phyloP scores from a whole-genome alignment of 2,113 vertebrate species.

The Pollimyrus isidori region DNA sequence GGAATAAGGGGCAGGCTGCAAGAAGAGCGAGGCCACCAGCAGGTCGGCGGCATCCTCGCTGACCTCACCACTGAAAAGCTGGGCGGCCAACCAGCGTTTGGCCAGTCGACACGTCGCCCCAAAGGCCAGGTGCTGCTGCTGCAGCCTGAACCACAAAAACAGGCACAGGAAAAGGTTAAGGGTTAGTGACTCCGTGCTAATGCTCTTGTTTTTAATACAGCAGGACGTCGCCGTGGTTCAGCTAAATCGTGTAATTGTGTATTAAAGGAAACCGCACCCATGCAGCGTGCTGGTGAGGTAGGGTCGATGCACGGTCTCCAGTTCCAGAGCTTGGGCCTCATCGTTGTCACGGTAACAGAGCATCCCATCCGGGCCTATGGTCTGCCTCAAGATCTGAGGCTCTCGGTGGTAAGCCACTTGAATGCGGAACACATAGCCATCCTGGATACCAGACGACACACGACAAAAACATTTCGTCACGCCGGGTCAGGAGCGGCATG shows the following conservation, averaged over 20 bases:
- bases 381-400: slow-evolving; percentile 78
- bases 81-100: slow-evolving; percentile 85
- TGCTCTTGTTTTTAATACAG: neutral
- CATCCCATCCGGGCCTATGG: slow-evolving; percentile 70
- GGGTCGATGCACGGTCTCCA: slow-evolving; percentile 71
- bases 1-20: slow-evolving; percentile 77
- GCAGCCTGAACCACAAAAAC: slow-evolving; percentile 60
- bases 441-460: slow-evolving; percentile 49
- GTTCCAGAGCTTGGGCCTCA: slow-evolving; percentile 73
- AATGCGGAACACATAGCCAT: slow-evolving; percentile 81
- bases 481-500: neutral
- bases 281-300: slow-evolving; percentile 83
- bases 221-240: neutral
- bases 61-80: slow-evolving; percentile 71
- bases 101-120: slow-evolving; percentile 75
- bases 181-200: neutral
- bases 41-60: slow-evolving; percentile 82
- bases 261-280: slow-evolving; percentile 55
- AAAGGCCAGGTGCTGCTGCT: slow-evolving; percentile 82
- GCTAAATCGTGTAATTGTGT: neutral
- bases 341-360: slow-evolving; percentile 73
- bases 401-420: slow-evolving; percentile 88
- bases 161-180: neutral
- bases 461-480: neutral
- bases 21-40: slow-evolving; percentile 78